A percentile compares a stretch with the other conserved stretches of the same genome.
phyloP scores from a whole-genome alignment of 1,140 invertebrate genomes.

The Nasonia giraulti region DNA sequence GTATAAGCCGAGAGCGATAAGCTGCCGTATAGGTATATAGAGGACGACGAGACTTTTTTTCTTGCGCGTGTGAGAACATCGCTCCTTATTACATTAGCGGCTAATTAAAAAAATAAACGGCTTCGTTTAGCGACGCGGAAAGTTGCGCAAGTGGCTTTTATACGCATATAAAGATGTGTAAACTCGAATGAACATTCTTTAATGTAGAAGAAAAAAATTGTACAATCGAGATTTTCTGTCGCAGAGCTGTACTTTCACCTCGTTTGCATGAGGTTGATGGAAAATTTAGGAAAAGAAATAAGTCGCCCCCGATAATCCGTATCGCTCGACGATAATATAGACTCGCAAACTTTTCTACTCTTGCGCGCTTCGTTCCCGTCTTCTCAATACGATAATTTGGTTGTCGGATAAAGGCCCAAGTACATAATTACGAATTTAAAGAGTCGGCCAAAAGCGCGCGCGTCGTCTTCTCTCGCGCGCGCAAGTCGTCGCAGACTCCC shows the following conservation, averaged over 20 bases:
- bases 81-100: too few relatives aligned
- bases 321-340: not conserved
- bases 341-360: not conserved
- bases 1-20: too few relatives aligned
- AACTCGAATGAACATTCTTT: not conserved
- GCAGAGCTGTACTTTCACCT: not conserved
- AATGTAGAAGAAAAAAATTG: not conserved
- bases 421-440: constrained; percentile 5
- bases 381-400: not conserved
- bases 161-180: not conserved
- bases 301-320: too few relatives aligned
- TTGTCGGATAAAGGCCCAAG: not conserved
- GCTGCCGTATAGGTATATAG: too few relatives aligned
- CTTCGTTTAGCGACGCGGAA: not conserved
- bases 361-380: not conserved
- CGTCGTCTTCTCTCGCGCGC: too few relatives aligned
- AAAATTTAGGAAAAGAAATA: not conserved
- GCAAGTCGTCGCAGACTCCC: too few relatives aligned
- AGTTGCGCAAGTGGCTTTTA: not conserved
- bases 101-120: not conserved
- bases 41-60: too few relatives aligned
- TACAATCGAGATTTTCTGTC: not conserved
- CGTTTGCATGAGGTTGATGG: not conserved
- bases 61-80: too few relatives aligned
- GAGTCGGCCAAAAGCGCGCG: not conserved